Base-by-base conservation (phyloP, 2,113 vertebrate species). In the Hoplias malabaricus region DNA sequence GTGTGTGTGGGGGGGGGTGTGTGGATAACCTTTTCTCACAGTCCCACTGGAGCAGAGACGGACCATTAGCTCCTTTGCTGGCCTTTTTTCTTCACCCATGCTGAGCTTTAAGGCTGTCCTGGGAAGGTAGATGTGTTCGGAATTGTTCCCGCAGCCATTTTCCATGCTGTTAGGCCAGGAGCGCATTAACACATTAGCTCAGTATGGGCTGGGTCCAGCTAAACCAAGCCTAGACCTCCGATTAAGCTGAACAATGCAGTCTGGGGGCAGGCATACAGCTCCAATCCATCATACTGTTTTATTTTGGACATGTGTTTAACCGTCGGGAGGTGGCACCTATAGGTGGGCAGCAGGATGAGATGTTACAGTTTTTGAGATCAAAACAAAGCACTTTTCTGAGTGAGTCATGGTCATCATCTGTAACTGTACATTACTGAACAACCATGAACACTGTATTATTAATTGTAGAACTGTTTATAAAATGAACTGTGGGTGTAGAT, bases 11-110 rank as follows among this genome's bases (percentile, higher is more conserved):
- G 13, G 33, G 38, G 53, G 9, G 43, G 62, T 27, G 36, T 68
- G 40, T 53, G 4, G 53, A 61, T 76, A 79, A 79, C 77, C 81
- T 83, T 83, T 83, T 76, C 34, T 27, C 61, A 72, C 25, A 43
- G 54, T 61, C 77, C 59, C 76, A 8, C 40, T 19, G 74, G 68
- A 73, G 48, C 40, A 23, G 53, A 71, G 50, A 38, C 63, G 69
- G 53, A 65, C 61, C 61, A 76, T 83, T 82, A 75, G 59, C 77
- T 61, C 72, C 75, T 75, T 74, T 75, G 4, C 8, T 4, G n/a
- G 43, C 43, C 21, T 31, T 23, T 54, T 76, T 79, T 57, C 56
- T 56, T 74, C 29, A 48, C 34, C 34, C 31, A 42, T 31, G 2
- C 56, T 67, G 38, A 13, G 67, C 57, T 38, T 63, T 74, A 73